Conservation (phyloP, 2,888 invertebrate genomes). For the Hirtodrosophila cameraria region DNA sequence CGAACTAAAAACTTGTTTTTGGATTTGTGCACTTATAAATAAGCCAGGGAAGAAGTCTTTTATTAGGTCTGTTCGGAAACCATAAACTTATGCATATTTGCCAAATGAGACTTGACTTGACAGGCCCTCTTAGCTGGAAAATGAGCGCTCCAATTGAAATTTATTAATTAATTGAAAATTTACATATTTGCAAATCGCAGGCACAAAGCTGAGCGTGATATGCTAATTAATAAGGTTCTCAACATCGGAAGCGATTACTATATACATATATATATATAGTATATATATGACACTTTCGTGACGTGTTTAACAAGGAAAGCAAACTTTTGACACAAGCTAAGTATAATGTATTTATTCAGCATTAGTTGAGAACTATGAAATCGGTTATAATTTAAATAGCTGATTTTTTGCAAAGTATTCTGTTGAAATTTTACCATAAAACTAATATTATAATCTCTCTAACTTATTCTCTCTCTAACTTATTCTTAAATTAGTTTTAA, state of each 20-base stretch:
- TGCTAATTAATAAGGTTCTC: slow-evolving; percentile 29
- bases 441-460: too few species aligned
- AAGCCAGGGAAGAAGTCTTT: slow-evolving; percentile 14
- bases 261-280: too few species aligned
- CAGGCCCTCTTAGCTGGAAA: slow-evolving; percentile 13
- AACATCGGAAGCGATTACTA: neutral
- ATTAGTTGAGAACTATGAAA: neutral
- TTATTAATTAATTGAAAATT: slow-evolving; percentile 16
- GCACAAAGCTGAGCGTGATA: slow-evolving; percentile 8
- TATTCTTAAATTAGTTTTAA: too few species aligned
- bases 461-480: too few species aligned
- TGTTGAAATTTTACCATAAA: too few species aligned
- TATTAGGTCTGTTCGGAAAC: neutral
- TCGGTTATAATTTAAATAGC: slow-evolving; percentile 10
- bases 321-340: slow-evolving; percentile 28
- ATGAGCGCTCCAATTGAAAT: slow-evolving; percentile 14
- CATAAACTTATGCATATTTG: slow-evolving; percentile 2
- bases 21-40: slow-evolving; percentile 25
- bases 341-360: slow-evolving; percentile 1
- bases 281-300: neutral
- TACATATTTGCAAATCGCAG: slow-evolving; percentile 20
- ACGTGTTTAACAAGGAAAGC: neutral
- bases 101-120: slow-evolving; percentile 1
- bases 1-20: slow-evolving; percentile 40
- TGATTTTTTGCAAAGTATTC: too few species aligned